Base-by-base conservation (phyloP, 2,113 vertebrate genomes). In the Sturnira hondurensis region DNA sequence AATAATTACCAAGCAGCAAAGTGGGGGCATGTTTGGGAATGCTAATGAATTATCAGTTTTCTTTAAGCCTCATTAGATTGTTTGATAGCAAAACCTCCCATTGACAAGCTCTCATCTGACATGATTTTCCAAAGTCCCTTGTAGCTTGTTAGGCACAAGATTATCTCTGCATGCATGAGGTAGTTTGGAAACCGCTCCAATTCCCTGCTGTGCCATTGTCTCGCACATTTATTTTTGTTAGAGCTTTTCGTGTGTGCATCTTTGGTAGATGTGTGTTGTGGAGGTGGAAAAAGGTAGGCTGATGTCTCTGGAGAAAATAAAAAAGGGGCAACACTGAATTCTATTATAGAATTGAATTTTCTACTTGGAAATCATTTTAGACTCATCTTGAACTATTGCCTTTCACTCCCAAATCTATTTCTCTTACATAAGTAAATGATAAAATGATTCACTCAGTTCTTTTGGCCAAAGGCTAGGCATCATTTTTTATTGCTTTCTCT, bases 11-110 rank as follows among this genome's bases (percentile, higher is more conserved):
- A 71, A 2, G 12, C 80, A 88, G 7, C 45, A 45, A 71, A 94
- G 68, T 78, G 54, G 41, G 56, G 61, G 76, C 54, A 65, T 94
- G 38, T 33, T 96, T 87, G 90, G 15, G 74, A 96, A 61, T 47
- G 36, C 45, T 97, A 95, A 93, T 97, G 97, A 81, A 94, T 96
- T 86, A 84, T 81, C 73, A 61, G 56, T 96, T 74, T 92, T 95
- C 80, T 96, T 91, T 94, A 93, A 95, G 96, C 94, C 91, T 98
- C 91, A 91, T 94, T 95, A 96, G 86, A 96, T 97, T 98, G 97
- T 82, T 86, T 89, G 68, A 90, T 36, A 95, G 76, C 0, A 11
- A 98, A 97, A 89, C 92, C 96, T 96, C 78, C 97, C 91, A 96
- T 89, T 91, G 91, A 77, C 54, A 95, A 91, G 87, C 92, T 10